These are phyloP conservation scores for Potamilus streckersoni DNA, from an alignment of 1,140 invertebrate species.

Conservation along the genomic window DNA sequence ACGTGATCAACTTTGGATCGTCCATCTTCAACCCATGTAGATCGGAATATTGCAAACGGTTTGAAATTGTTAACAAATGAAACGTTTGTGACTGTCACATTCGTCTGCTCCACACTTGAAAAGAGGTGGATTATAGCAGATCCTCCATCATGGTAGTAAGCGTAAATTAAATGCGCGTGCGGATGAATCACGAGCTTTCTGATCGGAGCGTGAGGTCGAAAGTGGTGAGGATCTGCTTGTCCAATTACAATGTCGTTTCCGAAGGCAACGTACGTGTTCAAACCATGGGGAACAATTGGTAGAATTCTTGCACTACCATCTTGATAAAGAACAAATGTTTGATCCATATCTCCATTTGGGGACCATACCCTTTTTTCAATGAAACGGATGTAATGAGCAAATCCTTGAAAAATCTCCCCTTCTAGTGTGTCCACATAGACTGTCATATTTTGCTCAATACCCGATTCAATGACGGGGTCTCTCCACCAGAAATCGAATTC, in stretches of 20 bases:
- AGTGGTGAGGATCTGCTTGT: constrained; percentile 3
- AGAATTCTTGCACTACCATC: constrained; percentile 5
- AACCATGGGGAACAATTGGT: constrained; percentile 4
- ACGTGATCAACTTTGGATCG: constrained; percentile 9
- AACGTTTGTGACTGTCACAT: constrained; percentile 1
- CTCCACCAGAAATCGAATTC: constrained; percentile 13
- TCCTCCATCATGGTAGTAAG: constrained; percentile 6
- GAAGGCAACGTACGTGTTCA: constrained; percentile 5
- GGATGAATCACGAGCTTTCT: constrained; percentile 5
- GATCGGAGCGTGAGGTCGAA: constrained; percentile 9
- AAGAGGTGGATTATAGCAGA: neutral
- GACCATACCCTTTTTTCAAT: constrained; percentile 5
- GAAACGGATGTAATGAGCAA: constrained; percentile 2
- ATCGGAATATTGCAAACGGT: constrained; percentile 8
- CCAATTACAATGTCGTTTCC: constrained; percentile 10
- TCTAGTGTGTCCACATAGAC: neutral
- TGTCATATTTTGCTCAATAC: neutral
- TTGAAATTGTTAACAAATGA: neutral
- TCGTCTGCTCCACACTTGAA: constrained; percentile 2
- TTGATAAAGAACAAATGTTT: constrained; percentile 11
- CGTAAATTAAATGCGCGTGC: neutral
- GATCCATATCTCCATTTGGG: constrained; percentile 1
- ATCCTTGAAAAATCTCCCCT: neutral
- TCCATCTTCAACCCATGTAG: constrained; percentile 15
- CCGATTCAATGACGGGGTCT: neutral